Base-by-base conservation (phyloP, 2,113 vertebrate genomes). In the Microtus montanus region DNA sequence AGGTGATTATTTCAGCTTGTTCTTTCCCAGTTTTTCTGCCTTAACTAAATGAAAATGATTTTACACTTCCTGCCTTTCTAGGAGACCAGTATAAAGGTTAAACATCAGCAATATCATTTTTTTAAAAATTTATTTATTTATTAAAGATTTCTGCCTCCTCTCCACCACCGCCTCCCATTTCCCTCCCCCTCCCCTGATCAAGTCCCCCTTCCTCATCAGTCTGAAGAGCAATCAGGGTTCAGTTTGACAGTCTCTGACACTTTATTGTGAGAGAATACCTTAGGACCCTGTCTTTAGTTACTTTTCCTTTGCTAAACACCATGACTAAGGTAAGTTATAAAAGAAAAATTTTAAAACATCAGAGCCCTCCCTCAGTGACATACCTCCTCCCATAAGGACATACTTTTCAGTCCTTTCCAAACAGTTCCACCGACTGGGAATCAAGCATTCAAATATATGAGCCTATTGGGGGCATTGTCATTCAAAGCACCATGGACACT, bases 31-130 rank as follows among this genome's bases (percentile, higher is more conserved):
- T 52, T 58, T 73, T 41, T 8, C 9, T 22, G 0, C 11, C 12
- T n/a, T 85, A 64, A 68, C 38, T 20, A 70, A 38, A 30, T 70
- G 68, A 70, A 70, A 70, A 70, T 35, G 33, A 35, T 70, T 70
- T 70, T 70, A 70, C 33, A 90, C 84, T 13, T 24, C 49, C 87
- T 47, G 66, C 35, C 49, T 93, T 35, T 7, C 80, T 38, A 11
- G 20, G 78, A 87, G 49, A 24, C 35, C 73, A 77, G 1, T 82
- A 83, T 89, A 38, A 77, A 38, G 90, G 58, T 58, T 91, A 96
- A 89, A 77, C 89, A 87, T 74, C 89, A 89, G 54, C 89, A 47
- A 4, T 89, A 44, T 87, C 54, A 87, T 85, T 12, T 68, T 44
- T 44, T 44, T 5, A 44, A 44, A n/a, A n/a, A 44, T 44, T 44